Evolutionary conservation across 35 echinoderm and acorn worm genomes (phyloP), one percentile per base, ranked within the genome.

Genomic region (Ptychodera flava): DNA sequence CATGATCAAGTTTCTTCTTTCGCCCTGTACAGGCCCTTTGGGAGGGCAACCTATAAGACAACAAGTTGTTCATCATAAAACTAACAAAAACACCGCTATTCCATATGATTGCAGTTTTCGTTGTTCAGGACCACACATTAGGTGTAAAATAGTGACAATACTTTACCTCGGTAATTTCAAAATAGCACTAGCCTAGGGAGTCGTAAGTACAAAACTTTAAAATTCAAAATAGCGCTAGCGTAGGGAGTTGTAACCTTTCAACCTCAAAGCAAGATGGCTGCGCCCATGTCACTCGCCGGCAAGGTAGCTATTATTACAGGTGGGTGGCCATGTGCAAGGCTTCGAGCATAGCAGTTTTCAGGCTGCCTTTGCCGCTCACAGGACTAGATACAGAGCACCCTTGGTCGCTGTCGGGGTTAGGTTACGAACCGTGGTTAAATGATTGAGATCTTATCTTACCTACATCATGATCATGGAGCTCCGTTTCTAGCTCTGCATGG

Each of bases 241-340:
- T 12, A 12, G 45, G 22, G 45, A 64, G 22, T 22, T 64, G 6
- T 64, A n/a, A n/a, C n/a, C n/a, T n/a, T n/a, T n/a, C n/a, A n/a
- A n/a, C n/a, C n/a, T n/a, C n/a, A n/a, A n/a, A n/a, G n/a, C 38
- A 89, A 76, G 52, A 91, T 91, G 90, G 85, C 85, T 22, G 78
- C 90, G 16, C 78, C 90, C 85, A 87, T 76, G 28, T 78, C 64
- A 30, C 85, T 91, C n/a, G 86, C 90, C 30, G 90, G 90, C 76
- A 91, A 91, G 87, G 90, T 91, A 36, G 90, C 90, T 78, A 87
- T 91, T 15, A 76, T 91, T 16, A 91, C 90, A 35, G 90, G 90
- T 91, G 87, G 29, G 79, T 30, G 0, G 0, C 30, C 16, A 33
- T 76, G 1, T 16, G 15, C 15, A 16, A 16, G 15, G 76, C 76